Evolutionary conservation across 2,888 invertebrate genomes (phyloP), one percentile per base, ranked within the genome.

Genomic region (Agapostemon virescens): DNA sequence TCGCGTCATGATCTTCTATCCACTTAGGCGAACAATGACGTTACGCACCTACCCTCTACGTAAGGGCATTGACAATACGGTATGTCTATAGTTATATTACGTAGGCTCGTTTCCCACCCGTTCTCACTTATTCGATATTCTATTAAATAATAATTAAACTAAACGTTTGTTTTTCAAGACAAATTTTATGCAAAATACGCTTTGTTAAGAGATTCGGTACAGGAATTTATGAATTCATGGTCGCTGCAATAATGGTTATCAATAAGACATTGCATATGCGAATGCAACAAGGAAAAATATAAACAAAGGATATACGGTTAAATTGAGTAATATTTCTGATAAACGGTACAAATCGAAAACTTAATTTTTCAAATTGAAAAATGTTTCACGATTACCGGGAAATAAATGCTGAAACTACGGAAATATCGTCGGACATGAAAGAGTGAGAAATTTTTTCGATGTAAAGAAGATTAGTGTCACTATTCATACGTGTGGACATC

Each of bases 1-100:
- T 30, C 74, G 74, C 73, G 79, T 85, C 78, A 74, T 72, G 77
- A 72, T 76, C 77, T 79, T 79, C 84, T 82, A 79, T 61, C 74
- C 77, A 77, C 73, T 74, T 74, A 71, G 55, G 40, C 40, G 71
- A 69, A 61, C 68, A 82, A 74, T 63, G 69, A 70, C 69, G 70
- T 82, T 70, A 70, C 45, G 66, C 64, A 61, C 13, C 61, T 36
- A 13, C n/a, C 36, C 40, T 74, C 33, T 20, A 66, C 42, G 36
- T 38, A 49, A 77, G 71, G 63, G 45, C 67, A 68, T 49, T 55
- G 38, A 52, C 52, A 33, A 66, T 23, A 36, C 45, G 64, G 66
- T 69, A 42, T 7, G 49, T 52, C 26, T 69, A 52, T 40, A 36
- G 69, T 66, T 69, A 55, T 49, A 63, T 71, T 80, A 52, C 74